Conservation (phyloP, 2,797 vertebrate genomes). For the Arrhamphus sclerolepis region DNA sequence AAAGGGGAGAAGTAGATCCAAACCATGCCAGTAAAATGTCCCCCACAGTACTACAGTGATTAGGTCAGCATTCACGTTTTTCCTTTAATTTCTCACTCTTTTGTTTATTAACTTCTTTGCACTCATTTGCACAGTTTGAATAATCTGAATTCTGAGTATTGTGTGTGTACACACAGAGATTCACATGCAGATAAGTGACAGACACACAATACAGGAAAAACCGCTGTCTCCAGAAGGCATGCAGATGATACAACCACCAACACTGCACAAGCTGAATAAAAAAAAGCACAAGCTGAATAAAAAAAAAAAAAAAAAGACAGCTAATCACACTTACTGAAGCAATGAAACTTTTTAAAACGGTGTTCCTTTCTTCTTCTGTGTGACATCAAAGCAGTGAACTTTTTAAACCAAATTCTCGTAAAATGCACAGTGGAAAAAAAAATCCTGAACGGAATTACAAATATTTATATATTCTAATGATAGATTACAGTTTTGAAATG, state of each 20-base stretch:
- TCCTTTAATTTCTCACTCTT: too few relatives aligned
- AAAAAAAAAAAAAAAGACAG: too few relatives aligned
- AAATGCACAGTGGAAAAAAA: neutral
- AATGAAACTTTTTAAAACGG: neutral
- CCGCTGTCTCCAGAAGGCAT: slow-evolving; percentile 49
- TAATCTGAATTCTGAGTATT: slow-evolving; percentile 41
- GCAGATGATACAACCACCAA: slow-evolving; percentile 37
- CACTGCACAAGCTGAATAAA: neutral
- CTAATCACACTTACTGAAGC: neutral
- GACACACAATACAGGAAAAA: slow-evolving; percentile 60
- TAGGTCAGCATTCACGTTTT: too few relatives aligned
- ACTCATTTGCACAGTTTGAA: too few relatives aligned
- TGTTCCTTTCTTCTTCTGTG: neutral
- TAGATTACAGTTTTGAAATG: neutral
- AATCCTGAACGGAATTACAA: neutral
- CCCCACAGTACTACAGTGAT: too few relatives aligned
- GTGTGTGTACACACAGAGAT: neutral
- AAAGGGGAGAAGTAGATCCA: neutral
- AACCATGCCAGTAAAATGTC: neutral
- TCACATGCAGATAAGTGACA: slow-evolving; percentile 8
- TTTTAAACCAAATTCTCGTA: neutral
- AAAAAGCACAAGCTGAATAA: neutral
- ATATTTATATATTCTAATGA: neutral
- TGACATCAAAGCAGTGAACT: neutral
- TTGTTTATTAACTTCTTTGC: too few relatives aligned